Conservation (phyloP, 2,888 invertebrate species). For the Cynaeus angustus region DNA sequence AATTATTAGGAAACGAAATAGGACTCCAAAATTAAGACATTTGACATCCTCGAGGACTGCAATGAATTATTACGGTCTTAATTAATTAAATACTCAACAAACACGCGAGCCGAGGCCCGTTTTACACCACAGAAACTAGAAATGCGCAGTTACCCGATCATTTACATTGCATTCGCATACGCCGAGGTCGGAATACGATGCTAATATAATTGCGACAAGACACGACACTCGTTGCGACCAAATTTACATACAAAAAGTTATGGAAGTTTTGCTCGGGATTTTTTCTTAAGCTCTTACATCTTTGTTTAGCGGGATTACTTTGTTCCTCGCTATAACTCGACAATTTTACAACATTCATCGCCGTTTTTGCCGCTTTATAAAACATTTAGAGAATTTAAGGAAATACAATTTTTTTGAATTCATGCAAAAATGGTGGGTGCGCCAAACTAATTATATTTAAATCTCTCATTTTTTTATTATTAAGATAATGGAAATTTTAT, state of each 20-base stretch:
- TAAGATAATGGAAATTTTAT: too few relatives aligned
- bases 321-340: background rate
- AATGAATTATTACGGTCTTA: slow-evolving; percentile 66
- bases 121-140: slow-evolving; percentile 51
- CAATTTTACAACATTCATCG: background rate
- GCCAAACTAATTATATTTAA: background rate
- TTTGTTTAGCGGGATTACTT: background rate
- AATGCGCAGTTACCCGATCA: slow-evolving; percentile 56
- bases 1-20: slow-evolving; percentile 67
- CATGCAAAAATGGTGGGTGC: background rate
- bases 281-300: slow-evolving; percentile 2
- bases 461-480: too few relatives aligned
- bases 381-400: too few relatives aligned
- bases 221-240: slow-evolving; percentile 31
- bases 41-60: slow-evolving; percentile 67
- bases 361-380: too few relatives aligned
- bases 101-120: slow-evolving; percentile 59
- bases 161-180: slow-evolving; percentile 53
- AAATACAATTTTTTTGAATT: too few relatives aligned
- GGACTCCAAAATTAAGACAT: slow-evolving; percentile 66
- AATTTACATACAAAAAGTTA: too few relatives aligned
- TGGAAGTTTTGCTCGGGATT: background rate
- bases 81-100: slow-evolving; percentile 64
- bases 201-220: slow-evolving; percentile 45
- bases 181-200: slow-evolving; percentile 22